These are phyloP conservation scores for Spizaetus ornatus DNA, from an alignment of 2,113 vertebrate species.

Conservation along the genomic window DNA sequence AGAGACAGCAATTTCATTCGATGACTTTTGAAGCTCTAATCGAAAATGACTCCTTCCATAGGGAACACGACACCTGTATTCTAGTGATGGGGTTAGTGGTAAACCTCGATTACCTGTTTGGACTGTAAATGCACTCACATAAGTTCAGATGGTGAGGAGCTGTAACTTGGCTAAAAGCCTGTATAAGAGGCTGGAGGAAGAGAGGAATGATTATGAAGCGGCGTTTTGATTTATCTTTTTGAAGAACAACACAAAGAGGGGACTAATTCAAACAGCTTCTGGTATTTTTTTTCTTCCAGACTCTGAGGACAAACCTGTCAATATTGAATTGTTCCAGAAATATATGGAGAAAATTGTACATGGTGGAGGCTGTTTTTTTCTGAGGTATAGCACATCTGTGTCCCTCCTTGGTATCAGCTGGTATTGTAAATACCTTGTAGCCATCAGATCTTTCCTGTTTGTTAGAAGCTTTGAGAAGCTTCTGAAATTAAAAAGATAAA, in stretches of 20 bases:
- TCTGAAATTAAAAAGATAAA: neutral
- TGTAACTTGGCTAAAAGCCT: neutral
- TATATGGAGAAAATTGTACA: neutral
- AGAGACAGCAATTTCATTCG: fast-evolving
- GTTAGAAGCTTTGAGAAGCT: neutral
- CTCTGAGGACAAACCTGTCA: neutral
- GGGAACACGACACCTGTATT: neutral
- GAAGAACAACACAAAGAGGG: neutral
- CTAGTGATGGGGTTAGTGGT: neutral
- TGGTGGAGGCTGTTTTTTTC: neutral
- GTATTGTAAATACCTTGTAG: neutral
- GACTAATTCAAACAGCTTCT: neutral
- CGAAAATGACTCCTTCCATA: neutral
- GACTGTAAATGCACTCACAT: neutral
- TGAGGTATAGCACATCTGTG: neutral
- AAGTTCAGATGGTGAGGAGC: neutral
- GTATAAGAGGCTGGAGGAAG: neutral
- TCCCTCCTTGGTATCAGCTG: neutral
- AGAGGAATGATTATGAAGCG: neutral
- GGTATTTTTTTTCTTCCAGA: neutral
- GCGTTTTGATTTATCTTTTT: neutral
- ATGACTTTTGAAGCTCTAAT: neutral
- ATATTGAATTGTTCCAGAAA: neutral
- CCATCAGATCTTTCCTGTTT: neutral
- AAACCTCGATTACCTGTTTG: neutral